These are phyloP conservation scores for Cotesia typhae DNA, from an alignment of 1,140 invertebrate species.

Conservation along the genomic window DNA sequence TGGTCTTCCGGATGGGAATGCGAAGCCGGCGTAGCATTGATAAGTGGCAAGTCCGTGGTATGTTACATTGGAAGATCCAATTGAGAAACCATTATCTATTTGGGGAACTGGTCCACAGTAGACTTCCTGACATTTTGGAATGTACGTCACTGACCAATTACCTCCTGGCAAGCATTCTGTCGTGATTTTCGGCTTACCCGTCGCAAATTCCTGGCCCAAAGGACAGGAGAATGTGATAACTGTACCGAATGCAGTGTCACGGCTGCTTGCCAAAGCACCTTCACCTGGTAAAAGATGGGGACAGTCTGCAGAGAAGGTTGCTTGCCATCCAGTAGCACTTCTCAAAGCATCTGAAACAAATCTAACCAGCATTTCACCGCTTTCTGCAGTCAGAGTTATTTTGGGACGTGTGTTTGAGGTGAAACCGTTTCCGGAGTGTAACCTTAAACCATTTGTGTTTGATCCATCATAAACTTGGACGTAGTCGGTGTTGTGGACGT, in stretches of 20 bases:
- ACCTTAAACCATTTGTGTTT: conserved; percentile 81
- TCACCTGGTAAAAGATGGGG: conserved; percentile 83
- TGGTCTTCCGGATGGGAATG: conserved; percentile 86
- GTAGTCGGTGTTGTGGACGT: conserved; percentile 85
- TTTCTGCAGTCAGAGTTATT: conserved; percentile 90
- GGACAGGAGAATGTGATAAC: conserved; percentile 91
- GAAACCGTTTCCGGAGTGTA: conserved; percentile 91
- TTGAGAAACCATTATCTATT: conserved; percentile 97
- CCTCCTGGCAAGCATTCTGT: conserved; percentile 89
- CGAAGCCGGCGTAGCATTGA: conserved; percentile 96
- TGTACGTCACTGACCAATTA: conserved; percentile 91
- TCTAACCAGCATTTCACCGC: conserved; percentile 88
- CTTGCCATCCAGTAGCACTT: conserved; percentile 84
- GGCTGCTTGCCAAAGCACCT: conserved; percentile 87
- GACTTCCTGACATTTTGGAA: conserved; percentile 96
- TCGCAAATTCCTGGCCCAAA: conserved; percentile 93
- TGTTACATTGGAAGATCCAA: conserved; percentile 93
- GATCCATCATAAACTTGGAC: conserved; percentile 89
- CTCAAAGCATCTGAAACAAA: conserved; percentile 90
- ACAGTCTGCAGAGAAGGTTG: conserved; percentile 94
- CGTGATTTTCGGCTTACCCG: conserved; percentile 82
- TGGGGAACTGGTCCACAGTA: conserved; percentile 97
- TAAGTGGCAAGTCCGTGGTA: conserved; percentile 93
- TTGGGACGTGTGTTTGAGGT: conserved; percentile 81
- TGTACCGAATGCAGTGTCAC: conserved; percentile 92